Evolutionary conservation across 1,140 invertebrate genomes (phyloP).

Genomic region (Macrosteles quadrilineatus): DNA sequence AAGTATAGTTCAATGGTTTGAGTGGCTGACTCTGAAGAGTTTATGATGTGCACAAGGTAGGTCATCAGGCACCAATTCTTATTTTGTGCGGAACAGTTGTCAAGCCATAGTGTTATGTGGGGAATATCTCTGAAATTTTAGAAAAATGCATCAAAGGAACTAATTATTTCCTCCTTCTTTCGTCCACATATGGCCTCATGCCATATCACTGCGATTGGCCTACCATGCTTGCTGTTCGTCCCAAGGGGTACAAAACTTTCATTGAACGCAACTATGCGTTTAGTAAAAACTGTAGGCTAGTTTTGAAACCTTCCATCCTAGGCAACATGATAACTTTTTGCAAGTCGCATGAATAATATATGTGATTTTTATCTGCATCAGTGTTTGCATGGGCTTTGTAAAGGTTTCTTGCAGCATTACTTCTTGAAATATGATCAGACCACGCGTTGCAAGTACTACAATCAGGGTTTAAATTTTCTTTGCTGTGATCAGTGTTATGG

Average conservation of each 20-base stretch:
- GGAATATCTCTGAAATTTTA: not conserved
- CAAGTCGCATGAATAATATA: no score
- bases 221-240: not conserved
- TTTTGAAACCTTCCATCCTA: conserved; percentile 36
- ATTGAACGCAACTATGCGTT: no score
- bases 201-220: conserved; percentile 20
- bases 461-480: conserved; percentile 29
- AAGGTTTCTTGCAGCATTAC: conserved; percentile 16
- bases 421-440: no score
- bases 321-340: conserved; percentile 40
- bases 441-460: conserved; percentile 4
- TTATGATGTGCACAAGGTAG: no score
- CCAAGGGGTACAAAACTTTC: conserved; percentile 28
- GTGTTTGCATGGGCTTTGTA: conserved; percentile 3
- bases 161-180: conserved; percentile 40
- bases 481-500: conserved; percentile 20
- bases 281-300: conserved; percentile 28
- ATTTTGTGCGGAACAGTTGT: conserved; percentile 23
- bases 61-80: conserved; percentile 28
- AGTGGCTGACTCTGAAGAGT: no score
- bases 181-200: conserved; percentile 37
- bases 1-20: conserved; percentile 35
- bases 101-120: conserved; percentile 33
- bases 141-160: conserved; percentile 32
- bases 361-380: conserved; percentile 16